These are phyloP conservation scores for Rhagium mordax DNA, from an alignment of 2,888 invertebrate genomes.

Conservation along the genomic window DNA sequence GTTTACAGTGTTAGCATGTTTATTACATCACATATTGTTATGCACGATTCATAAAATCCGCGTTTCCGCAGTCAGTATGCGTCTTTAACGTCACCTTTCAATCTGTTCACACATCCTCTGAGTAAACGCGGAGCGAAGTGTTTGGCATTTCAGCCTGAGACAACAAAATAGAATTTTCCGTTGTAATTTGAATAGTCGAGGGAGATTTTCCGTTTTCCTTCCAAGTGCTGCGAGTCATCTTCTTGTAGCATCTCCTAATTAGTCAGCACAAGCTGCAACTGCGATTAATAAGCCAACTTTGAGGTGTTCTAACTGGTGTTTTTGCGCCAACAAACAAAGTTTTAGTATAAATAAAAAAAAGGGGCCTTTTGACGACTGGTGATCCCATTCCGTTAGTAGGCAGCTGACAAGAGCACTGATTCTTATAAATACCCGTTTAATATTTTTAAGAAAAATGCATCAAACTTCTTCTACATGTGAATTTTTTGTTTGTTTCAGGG, in stretches of 20 bases:
- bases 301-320: too few relatives aligned
- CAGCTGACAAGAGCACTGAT: too few relatives aligned
- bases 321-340: too few relatives aligned
- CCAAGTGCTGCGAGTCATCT: not conserved
- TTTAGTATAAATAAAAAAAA: too few relatives aligned
- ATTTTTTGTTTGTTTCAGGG: constrained; percentile 6
- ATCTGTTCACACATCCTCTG: not conserved
- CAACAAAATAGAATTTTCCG: not conserved
- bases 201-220: not conserved
- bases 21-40: not conserved
- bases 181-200: not conserved
- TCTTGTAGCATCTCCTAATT: too few relatives aligned
- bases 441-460: too few relatives aligned
- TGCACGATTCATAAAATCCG: not conserved
- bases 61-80: not conserved
- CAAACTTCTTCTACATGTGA: not conserved
- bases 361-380: too few relatives aligned
- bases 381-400: too few relatives aligned
- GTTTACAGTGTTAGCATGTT: not conserved
- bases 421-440: too few relatives aligned
- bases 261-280: too few relatives aligned
- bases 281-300: too few relatives aligned
- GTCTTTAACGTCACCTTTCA: not conserved
- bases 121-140: not conserved
- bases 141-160: not conserved